Percentiles rank a stretch among this genome's conserved stretches.
Evolutionary conservation across 2,113 vertebrate genomes (phyloP).

Genomic region (Ciconia boyciana): DNA sequence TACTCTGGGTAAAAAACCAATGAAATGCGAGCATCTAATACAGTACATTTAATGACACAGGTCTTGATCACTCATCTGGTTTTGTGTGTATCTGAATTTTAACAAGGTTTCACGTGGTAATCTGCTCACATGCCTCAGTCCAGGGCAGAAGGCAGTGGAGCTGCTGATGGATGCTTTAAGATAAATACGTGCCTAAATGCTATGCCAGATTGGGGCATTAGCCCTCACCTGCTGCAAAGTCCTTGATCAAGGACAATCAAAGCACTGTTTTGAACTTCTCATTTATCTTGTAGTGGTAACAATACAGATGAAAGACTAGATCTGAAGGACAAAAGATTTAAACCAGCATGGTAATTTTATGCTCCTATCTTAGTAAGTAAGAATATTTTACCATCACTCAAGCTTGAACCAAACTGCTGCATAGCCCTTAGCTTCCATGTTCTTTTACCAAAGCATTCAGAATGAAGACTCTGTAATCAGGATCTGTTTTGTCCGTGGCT

Average conservation of each 20-base stretch:
- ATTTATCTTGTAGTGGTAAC: not conserved
- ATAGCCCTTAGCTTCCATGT: not conserved
- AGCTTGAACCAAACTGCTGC: not conserved
- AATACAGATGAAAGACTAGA: not conserved
- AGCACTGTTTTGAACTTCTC: not conserved
- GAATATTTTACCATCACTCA: not conserved
- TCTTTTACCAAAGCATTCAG: not conserved
- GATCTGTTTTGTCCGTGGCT: not conserved
- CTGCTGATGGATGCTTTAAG: not conserved
- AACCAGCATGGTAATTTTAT: not conserved
- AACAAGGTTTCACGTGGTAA: not conserved
- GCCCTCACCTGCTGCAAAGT: slow-evolving; percentile 33
- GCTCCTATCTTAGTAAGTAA: not conserved
- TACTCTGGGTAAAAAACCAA: not conserved
- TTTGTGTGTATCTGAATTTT: not conserved
- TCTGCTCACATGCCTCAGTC: not conserved
- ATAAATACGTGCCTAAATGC: not conserved
- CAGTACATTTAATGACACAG: not conserved
- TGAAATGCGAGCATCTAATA: not conserved
- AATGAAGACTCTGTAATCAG: not conserved
- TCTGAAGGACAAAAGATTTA: slow-evolving; percentile 12
- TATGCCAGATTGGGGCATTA: not conserved
- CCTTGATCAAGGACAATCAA: slow-evolving; percentile 45
- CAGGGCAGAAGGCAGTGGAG: not conserved
- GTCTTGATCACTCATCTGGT: not conserved